Base-by-base conservation (phyloP, 2,888 invertebrate species). In the Drosophila dives region DNA sequence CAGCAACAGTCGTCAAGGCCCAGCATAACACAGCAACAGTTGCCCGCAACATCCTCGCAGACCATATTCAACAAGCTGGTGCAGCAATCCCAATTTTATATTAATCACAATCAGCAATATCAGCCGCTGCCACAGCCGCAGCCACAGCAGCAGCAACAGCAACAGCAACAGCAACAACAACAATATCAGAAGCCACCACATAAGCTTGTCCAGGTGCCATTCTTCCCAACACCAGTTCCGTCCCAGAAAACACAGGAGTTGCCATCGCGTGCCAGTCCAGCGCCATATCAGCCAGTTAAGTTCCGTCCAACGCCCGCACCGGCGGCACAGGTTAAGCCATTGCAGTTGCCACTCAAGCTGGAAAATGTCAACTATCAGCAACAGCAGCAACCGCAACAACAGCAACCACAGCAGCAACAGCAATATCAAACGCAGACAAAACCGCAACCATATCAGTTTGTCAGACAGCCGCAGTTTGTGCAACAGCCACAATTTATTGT, bases 391-490 rank as follows among this genome's bases (percentile, higher is more conserved):
- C 89, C 89, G 15, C 75, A 70, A 0, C 70, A 80, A 29, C 82
- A 82, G 36, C 87, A 89, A 8, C 89, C 64, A 91, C 85, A 83
- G 61, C 91, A 90, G 29, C 72, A 74, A 12, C 77, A 83, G 45
- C 87, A 90, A 40, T 81, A 79, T 55, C 86, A 90, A 34, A 79
- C 77, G 23, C 75, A 65, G 59, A 89, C 91, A 45, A 86, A 91
- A 54, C 91, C 92, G 79, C 92, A 92, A 65, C 91, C 92, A 48
- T 93, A 91, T 55, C 93, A 93, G 80, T 93, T 92, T 33, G 93
- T 93, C 77, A 91, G 93, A 33, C 94, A 94, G 72, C 92, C 91
- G 0, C 87, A 88, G 45, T 92, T 90, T 58, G 84, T 88, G 58
- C 91, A 92, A 40, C 90, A 91, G 60, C 92, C 92, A 2, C 83